Base-by-base conservation (phyloP, 2,888 invertebrate species). In the Neuroscelio doddi region DNA sequence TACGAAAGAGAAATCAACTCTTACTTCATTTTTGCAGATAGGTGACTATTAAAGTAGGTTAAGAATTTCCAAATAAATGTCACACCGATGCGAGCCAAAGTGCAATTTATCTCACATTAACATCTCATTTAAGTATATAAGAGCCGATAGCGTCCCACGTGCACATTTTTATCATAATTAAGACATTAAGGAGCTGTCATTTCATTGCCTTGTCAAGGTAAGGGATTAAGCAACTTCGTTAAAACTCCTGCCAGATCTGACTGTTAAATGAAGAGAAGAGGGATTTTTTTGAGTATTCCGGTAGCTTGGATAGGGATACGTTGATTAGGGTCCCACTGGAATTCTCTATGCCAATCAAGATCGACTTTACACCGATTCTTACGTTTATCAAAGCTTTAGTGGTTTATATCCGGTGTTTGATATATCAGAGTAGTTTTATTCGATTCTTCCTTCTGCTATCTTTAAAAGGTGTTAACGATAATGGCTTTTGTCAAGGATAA, bases 111-210 rank as follows among this genome's bases (percentile, higher is more conserved):
- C 15, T 26, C 12, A 44, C 42, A 44, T 52, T 44, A 52, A 52
- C 44, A 44, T 52, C 42, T 52, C 42, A 3, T 52, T 52, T 42
- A 10, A 51, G 32, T 41, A 15, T 30, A 32, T 32, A 51, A 50
- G 36, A 47, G 51, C 24, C 26, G 51, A 42, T 51, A 51, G 30
- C 26, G 50, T 41, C 27, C 39, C 41, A 39, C 50, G 17, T 42
- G 52, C 52, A 36, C 30, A 44, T 44, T 52, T 44, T 52, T 34
- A 44, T 34, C 45, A 38, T 53, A 53, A 53, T 53, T 45, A 53
- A 45, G 27, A 26, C 34, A 26, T 34, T 42, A 52, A 42, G 21
- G 30, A 52, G 44, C 26, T 52, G 42, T 34, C 52, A 34, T 44
- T 42, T 26, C 34, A 24, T 42, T 52, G 52, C 44, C 52, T 52